These are phyloP conservation scores for Halcyon badia DNA, from an alignment of 2,797 vertebrate species.

Conservation along the genomic window DNA sequence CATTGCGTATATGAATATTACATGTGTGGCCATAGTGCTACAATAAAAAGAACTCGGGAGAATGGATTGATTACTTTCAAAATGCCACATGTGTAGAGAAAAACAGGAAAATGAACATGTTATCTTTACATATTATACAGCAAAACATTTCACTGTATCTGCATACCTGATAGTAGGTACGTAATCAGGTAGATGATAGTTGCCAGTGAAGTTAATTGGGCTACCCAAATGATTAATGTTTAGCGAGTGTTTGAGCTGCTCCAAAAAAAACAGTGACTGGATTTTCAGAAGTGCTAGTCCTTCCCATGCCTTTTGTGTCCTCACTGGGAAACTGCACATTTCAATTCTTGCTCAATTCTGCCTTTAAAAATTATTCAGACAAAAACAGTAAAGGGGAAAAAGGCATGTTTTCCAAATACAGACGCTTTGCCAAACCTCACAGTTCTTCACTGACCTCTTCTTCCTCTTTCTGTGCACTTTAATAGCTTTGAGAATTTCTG, in stretches of 20 bases:
- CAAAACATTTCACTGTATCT: neutral
- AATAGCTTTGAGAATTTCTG: slow-evolving; percentile 66
- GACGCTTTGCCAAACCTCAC: slow-evolving; percentile 67
- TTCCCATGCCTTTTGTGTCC: neutral
- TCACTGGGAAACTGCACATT: neutral
- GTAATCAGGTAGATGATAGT: neutral
- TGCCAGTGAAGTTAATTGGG: neutral
- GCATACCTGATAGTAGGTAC: neutral
- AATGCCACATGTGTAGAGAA: neutral
- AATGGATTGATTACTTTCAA: neutral
- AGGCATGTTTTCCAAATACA: neutral
- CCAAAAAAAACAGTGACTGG: neutral
- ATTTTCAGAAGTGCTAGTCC: neutral
- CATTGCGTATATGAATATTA: neutral
- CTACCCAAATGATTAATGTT: neutral
- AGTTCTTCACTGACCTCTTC: slow-evolving; percentile 58
- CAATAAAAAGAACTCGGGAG: neutral
- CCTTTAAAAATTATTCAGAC: neutral
- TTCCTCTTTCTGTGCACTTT: slow-evolving; percentile 5
- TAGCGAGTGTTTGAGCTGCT: neutral
- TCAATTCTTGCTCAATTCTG: neutral
- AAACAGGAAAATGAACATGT: neutral
- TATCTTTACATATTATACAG: neutral
- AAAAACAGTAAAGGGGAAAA: slow-evolving; percentile 20
- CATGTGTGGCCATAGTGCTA: neutral